Conservation (phyloP, 2,888 invertebrate genomes). For the Acrobasis repandana region DNA sequence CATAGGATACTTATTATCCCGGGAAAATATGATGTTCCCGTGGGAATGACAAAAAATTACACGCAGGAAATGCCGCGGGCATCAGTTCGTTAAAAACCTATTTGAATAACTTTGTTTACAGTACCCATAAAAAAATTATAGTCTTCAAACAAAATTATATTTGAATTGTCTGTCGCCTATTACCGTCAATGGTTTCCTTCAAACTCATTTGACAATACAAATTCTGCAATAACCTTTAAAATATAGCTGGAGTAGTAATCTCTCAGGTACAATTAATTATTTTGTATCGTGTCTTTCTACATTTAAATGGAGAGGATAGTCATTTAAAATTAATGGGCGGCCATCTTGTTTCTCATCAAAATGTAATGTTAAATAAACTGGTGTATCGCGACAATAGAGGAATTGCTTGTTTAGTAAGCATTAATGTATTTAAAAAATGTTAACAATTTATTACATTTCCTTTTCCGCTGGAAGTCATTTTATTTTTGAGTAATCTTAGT, state of each 20-base stretch:
- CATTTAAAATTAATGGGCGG: conserved; percentile 65
- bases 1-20: no score
- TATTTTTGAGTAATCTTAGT: no score
- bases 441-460: no score
- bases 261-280: conserved; percentile 61
- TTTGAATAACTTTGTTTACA: no score
- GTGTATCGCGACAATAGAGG: conserved; percentile 22
- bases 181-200: conserved; percentile 1
- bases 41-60: no score
- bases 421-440: no score
- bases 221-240: conserved; percentile 37
- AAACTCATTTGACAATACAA: conserved; percentile 17
- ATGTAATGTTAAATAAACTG: conserved; percentile 57
- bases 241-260: conserved; percentile 44
- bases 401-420: not conserved
- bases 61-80: no score
- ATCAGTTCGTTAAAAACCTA: no score
- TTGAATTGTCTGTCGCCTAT: not conserved
- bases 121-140: no score
- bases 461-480: no score
- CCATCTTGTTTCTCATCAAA: conserved; percentile 64
- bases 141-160: not conserved
- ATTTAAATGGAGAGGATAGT: conserved; percentile 61
- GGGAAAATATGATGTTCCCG: no score
- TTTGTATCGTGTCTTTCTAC: conserved; percentile 52